Base-by-base conservation (phyloP, 2,888 invertebrate species). In the Ophion slaviceki region DNA sequence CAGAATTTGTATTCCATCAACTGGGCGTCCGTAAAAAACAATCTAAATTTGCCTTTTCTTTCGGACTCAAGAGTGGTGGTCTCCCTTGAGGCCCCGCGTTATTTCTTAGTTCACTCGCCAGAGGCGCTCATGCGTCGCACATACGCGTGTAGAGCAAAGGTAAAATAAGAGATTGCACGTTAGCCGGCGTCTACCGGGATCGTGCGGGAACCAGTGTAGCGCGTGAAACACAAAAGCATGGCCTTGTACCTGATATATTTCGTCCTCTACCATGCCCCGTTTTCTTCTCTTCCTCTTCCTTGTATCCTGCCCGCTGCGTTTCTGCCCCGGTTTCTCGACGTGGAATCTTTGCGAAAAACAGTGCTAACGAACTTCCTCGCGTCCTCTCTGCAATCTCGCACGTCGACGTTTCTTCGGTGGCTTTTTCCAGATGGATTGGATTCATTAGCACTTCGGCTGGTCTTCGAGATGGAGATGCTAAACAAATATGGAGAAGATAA, bases 241-340 rank as follows among this genome's bases (percentile, higher is more conserved):
- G 88, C 90, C 91, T 90, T 90, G 90, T 85, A 87, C 89, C 80
- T 89, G 86, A 89, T 84, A 74, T 87, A 53, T 76, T 80, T 84
- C 87, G 81, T 84, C 77, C 83, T 80, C 78, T 67, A 70, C 80
- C 77, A 80, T 82, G 82, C 53, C 59, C 78, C 75, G 70, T 61
- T 80, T 80, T 64, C 45, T 77, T 81, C 72, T 67, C 61, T 80
- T 72, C 68, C 75, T 78, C 74, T 72, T 82, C 47, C 78, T 81
- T 72, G 59, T 81, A 64, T 32, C 32, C 74, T 53, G 17, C 32
- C 72, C 40, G 36, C 68, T 75, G 40, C n/a, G 45, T n/a, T 6
- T 32, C 28, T 40, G n/a, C 17, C 17, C n/a, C 32, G 74, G 24
- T 74, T 45, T 47, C 36, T 53, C 53, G 53, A 53, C 47, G 75